These are phyloP conservation scores for Etheostoma nigrum DNA, from an alignment of 2,797 vertebrate genomes.

Conservation along the genomic window DNA sequence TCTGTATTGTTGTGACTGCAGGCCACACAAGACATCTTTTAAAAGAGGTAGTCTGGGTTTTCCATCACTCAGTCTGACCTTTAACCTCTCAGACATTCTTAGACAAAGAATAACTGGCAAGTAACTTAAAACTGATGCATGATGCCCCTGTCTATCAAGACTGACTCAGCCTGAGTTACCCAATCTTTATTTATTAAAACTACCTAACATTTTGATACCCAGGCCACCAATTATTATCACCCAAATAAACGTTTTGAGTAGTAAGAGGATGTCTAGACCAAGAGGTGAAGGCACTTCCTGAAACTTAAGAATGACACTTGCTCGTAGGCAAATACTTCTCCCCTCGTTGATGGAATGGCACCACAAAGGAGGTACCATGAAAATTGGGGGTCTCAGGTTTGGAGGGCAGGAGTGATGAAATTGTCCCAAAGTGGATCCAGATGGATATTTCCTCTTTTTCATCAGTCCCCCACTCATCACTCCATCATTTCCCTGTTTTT, in stretches of 20 bases:
- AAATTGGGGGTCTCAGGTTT: constrained; percentile 68
- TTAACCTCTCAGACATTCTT: constrained; percentile 73
- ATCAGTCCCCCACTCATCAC: constrained; percentile 72
- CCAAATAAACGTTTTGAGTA: constrained; percentile 12
- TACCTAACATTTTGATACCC: constrained; percentile 1
- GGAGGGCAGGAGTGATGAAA: constrained; percentile 70
- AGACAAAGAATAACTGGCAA: constrained; percentile 62
- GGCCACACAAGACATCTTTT: constrained; percentile 36
- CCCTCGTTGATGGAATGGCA: constrained; percentile 72
- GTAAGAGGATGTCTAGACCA: constrained; percentile 45
- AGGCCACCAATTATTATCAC: background rate
- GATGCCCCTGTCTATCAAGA: constrained; percentile 5
- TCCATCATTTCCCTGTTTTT: constrained; percentile 57
- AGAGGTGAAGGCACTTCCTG: constrained; percentile 47
- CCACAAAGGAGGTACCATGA: constrained; percentile 73
- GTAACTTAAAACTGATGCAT: constrained; percentile 7
- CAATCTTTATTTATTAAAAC: constrained; percentile 19
- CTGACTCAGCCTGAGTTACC: background rate
- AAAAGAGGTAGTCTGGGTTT: constrained; percentile 73
- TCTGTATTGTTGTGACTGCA: background rate
- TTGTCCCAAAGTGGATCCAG: constrained; percentile 78
- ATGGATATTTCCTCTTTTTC: constrained; percentile 69
- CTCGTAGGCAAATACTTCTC: constrained; percentile 62
- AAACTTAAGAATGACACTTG: constrained; percentile 64
- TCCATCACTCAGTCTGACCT: constrained; percentile 64